Evolutionary conservation across 1,140 invertebrate species (phyloP), one percentile per base, ranked within the genome.

Genomic region (Chlorops oryzae): DNA sequence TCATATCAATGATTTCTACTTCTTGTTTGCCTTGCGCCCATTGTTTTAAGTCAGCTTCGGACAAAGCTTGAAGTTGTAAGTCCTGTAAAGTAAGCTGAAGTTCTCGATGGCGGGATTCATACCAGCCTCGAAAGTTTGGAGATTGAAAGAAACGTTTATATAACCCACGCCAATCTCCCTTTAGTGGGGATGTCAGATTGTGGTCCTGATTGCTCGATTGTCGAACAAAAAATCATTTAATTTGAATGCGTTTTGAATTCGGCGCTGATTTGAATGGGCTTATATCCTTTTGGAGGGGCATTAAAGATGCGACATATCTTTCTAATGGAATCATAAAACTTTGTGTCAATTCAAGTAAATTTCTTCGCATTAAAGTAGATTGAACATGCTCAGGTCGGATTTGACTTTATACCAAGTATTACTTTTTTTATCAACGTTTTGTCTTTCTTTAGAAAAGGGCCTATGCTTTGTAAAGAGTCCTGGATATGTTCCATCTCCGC

Each of bases 261-360:
- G 96, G 96, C 10, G 93, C 85, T 56, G 92, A 88, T 75, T 96
- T 91, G 65, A 95, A 97, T 7, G 95, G 92, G 52, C 90, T 96
- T 61, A 99, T 96, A 70, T 96, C 92, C 74, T 93, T 93, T 61
- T 95, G 90, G 28, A 99, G 74, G 38, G 96, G 96, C 95, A 99
- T 98, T 42, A 98, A 75, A 60, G 88, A 93, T 17, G 92, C 92
- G 75, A 99, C 88, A 72, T 99, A 99, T 57, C 96, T 81, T 74
- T 98, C 95, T 55, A 99, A 76, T 12, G 96, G 96, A 70, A 98
- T 97, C 85, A 99, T 96, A 71, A 99, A 99, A 70, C 92, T 97
- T 65, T 98, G 94, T 2, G 96, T 99, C 17, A 99, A 73, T 74
- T 98, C 96, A 47, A 96, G 76, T 42, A 98, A 80, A 78, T 98